Evolutionary conservation across 2,888 invertebrate genomes (phyloP).

Genomic region (Myopa testacea): DNA sequence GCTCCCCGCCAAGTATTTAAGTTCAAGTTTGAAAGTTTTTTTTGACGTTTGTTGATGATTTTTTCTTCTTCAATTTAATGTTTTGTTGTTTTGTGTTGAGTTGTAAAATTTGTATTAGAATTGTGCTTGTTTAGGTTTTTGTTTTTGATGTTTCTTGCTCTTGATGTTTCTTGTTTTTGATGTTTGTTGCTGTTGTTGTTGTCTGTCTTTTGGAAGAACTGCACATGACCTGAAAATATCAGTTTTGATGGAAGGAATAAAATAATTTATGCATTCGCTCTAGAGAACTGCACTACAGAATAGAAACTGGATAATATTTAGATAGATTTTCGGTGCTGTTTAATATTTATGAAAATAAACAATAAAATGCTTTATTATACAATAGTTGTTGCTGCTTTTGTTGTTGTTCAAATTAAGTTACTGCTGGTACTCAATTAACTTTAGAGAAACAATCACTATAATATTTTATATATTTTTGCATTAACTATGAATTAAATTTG

Average conservation of each 20-base stretch:
- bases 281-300: too few relatives aligned
- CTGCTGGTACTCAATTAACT: too few relatives aligned
- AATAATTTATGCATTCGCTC: neutral
- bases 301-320: neutral
- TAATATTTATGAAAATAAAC: neutral
- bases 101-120: neutral
- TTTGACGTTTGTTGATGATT: neutral
- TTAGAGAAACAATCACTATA: too few relatives aligned
- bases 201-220: neutral
- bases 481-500: too few relatives aligned
- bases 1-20: neutral
- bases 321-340: neutral
- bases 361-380: neutral
- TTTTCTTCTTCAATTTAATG: neutral
- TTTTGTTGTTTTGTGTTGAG: neutral
- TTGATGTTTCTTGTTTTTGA: neutral
- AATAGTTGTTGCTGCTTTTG: neutral
- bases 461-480: too few relatives aligned
- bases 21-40: slow-evolving; percentile 14
- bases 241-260: slow-evolving; percentile 3
- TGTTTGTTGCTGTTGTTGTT: neutral
- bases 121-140: neutral
- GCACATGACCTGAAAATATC: neutral
- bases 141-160: neutral
- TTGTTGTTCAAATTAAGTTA: too few relatives aligned